Evolutionary conservation across 2,113 vertebrate species (phyloP).

Genomic region (Danionella cerebrum): DNA sequence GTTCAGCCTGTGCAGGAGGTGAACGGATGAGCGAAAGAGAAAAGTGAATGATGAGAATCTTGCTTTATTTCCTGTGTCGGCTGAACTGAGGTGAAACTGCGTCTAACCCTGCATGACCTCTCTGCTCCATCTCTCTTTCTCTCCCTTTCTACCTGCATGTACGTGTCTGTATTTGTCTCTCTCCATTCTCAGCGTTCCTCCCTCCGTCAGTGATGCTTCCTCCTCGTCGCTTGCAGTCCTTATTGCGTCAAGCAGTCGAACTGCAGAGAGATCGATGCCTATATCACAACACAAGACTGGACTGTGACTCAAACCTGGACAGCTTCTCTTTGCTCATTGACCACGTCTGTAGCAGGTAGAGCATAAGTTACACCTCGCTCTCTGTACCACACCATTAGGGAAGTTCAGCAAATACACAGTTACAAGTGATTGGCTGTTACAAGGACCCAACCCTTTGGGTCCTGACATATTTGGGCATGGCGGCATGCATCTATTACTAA

Average conservation of each 20-base stretch:
- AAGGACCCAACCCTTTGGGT: too few relatives aligned
- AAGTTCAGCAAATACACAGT: too few relatives aligned
- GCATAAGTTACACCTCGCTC: too few relatives aligned
- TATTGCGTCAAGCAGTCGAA: conserved; percentile 90
- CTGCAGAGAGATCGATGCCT: conserved; percentile 93
- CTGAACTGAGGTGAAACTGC: conserved; percentile 30
- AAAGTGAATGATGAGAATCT: neutral
- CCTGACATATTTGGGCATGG: too few relatives aligned
- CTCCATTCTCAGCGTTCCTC: conserved; percentile 72
- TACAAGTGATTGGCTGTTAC: too few relatives aligned
- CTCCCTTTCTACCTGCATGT: conserved; percentile 2
- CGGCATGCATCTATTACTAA: too few relatives aligned
- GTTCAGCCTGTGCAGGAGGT: conserved; percentile 30
- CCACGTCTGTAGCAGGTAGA: conserved; percentile 92
- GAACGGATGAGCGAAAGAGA: conserved; percentile 5
- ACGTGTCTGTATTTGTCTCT: conserved; percentile 3
- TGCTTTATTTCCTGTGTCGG: conserved; percentile 26
- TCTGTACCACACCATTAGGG: too few relatives aligned
- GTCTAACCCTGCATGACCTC: conserved; percentile 11
- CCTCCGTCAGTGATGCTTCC: conserved; percentile 97
- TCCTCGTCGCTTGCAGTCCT: conserved; percentile 86
- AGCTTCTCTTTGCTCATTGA: conserved; percentile 92
- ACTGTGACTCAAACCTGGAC: conserved; percentile 82
- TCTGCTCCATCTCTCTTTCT: conserved; percentile 23
- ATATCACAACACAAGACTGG: conserved; percentile 93